phyloP scores from a whole-genome alignment of 2,113 vertebrate genomes.

The Pomatostomus ruficeps region DNA sequence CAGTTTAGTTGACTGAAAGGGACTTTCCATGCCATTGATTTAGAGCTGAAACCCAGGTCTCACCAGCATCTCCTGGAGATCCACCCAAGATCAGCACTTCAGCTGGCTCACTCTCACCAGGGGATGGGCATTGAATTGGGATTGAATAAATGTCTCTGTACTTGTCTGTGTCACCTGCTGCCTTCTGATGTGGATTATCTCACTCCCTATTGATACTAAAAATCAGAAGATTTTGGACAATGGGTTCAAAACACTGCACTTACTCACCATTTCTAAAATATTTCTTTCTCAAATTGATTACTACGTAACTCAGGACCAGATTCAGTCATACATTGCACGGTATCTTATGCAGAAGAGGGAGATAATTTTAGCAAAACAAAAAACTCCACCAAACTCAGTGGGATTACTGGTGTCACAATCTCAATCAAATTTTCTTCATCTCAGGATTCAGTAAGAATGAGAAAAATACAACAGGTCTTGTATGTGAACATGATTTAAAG shows the following conservation, averaged over 20 bases:
- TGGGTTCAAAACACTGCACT: not conserved
- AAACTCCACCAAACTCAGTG: not conserved
- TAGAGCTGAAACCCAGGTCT: not conserved
- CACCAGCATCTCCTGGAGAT: not conserved
- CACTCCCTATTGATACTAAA: not conserved
- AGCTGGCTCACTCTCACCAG: not conserved
- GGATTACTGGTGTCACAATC: not conserved
- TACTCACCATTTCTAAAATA: not conserved
- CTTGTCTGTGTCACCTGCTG: fast-evolving
- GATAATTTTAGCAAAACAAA: not conserved
- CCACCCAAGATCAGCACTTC: not conserved
- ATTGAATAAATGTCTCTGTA: not conserved
- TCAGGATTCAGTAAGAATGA: not conserved
- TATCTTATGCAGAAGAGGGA: not conserved
- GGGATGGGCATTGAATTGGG: too few relatives aligned
- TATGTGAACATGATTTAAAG: not conserved
- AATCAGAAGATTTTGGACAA: not conserved
- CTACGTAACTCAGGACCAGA: not conserved
- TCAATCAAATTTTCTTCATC: not conserved
- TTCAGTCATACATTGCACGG: not conserved
- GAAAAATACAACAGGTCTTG: not conserved
- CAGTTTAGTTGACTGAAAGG: not conserved
- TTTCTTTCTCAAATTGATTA: not conserved
- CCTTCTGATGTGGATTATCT: not conserved
- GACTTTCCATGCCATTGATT: not conserved